phyloP scores from a whole-genome alignment of 92 coral and sea anemone species.

The Parazoanthus atlanticus region DNA sequence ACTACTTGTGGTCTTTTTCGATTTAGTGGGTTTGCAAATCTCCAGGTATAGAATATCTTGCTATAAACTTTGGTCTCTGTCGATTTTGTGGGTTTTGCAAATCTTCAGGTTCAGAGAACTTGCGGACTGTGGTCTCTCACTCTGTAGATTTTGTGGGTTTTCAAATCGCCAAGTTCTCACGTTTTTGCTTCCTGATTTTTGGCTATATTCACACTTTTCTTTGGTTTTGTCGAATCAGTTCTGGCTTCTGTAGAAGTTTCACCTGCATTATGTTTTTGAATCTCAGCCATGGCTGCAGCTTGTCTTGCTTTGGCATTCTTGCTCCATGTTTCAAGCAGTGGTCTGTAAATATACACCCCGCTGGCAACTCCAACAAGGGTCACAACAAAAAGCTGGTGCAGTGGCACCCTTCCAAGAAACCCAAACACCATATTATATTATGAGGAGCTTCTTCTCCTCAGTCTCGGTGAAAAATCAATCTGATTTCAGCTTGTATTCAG shows the following conservation, averaged over 20 bases:
- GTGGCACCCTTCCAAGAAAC: conserved; percentile 65
- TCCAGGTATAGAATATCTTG: no score
- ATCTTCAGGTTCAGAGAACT: no score
- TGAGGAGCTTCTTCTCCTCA: background rate
- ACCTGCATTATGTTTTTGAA: conserved; percentile 1
- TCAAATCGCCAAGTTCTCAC: background rate
- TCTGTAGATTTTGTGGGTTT: background rate
- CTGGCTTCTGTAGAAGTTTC: background rate
- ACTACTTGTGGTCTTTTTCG: no score
- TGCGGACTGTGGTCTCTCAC: no score
- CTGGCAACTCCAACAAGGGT: conserved; percentile 82
- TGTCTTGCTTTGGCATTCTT: conserved; percentile 40
- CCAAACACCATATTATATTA: conserved; percentile 57
- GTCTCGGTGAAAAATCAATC: background rate
- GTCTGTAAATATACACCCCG: conserved; percentile 90
- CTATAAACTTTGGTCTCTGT: no score
- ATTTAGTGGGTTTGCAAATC: no score
- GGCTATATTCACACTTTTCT: background rate
- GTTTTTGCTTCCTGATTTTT: no score
- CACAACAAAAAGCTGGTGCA: conserved; percentile 79
- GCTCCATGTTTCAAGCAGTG: conserved; percentile 62
- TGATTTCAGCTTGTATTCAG: background rate
- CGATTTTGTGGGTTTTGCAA: no score
- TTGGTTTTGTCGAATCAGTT: background rate
- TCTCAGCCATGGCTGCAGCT: conserved; percentile 9